Percentiles rank a stretch among this genome's conserved stretches.
Evolutionary conservation across 2,113 vertebrate genomes (phyloP).

Genomic region (Paramormyrops kingsleyae): DNA sequence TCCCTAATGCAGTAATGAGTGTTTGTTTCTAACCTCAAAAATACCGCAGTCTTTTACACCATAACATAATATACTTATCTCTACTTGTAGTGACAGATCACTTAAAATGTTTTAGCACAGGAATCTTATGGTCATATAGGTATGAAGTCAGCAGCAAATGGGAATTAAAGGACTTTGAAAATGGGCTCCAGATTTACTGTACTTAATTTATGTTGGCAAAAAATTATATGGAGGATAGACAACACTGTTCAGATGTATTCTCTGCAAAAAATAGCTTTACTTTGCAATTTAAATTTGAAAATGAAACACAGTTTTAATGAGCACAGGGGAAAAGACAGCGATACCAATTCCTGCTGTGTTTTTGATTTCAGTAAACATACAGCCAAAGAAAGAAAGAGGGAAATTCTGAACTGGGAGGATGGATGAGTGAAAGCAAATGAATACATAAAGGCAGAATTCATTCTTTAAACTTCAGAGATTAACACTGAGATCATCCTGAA

Average conservation of each 20-base stretch:
- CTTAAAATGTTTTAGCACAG: neutral
- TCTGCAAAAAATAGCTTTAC: neutral
- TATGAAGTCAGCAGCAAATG: neutral
- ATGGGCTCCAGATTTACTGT: neutral
- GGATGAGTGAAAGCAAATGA: neutral
- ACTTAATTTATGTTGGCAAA: neutral
- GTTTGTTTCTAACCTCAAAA: neutral
- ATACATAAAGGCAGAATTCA: neutral
- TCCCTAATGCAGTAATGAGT: neutral
- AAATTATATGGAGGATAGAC: neutral
- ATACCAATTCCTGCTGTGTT: neutral
- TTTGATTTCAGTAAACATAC: neutral
- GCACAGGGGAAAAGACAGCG: neutral
- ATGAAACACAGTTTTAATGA: neutral
- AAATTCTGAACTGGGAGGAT: neutral
- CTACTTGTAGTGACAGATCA: neutral
- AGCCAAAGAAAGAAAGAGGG: neutral
- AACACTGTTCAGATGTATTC: neutral
- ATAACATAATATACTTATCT: neutral
- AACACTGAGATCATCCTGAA: neutral
- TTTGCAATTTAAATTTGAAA: constrained; percentile 7
- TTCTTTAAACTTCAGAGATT: neutral
- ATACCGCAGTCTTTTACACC: neutral
- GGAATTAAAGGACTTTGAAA: neutral
- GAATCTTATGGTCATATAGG: neutral